Percentiles rank a stretch among this genome's conserved stretches.
These are phyloP conservation scores for Sebastes elongatus DNA, from an alignment of 2,797 vertebrate species.

Conservation along the genomic window DNA sequence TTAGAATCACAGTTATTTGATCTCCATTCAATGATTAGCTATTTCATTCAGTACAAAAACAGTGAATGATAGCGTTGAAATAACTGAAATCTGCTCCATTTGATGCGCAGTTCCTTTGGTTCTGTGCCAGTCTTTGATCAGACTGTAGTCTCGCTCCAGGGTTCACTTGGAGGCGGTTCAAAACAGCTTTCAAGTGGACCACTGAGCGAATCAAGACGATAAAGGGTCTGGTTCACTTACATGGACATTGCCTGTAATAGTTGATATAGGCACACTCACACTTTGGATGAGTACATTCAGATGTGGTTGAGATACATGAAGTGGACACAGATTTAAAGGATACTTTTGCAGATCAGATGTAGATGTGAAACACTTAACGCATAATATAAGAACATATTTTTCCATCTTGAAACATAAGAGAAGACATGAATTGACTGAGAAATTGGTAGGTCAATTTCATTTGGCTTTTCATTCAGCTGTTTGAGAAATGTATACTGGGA, in stretches of 20 bases:
- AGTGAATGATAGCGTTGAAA: not conserved
- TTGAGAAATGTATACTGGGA: not conserved
- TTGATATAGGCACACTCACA: not conserved
- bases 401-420: not conserved
- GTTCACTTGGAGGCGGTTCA: conserved; percentile 13
- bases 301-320: not conserved
- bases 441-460: not conserved
- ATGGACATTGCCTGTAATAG: not conserved
- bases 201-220: not conserved
- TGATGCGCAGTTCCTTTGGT: not conserved
- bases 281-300: not conserved
- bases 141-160: not conserved
- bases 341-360: not conserved
- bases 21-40: not conserved
- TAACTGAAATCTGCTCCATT: not conserved
- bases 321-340: not conserved
- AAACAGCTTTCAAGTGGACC: conserved; percentile 11
- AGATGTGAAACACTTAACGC: not conserved
- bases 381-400: not conserved
- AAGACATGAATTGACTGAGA: not conserved
- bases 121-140: conserved; percentile 6
- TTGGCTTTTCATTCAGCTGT: not conserved
- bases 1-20: not conserved
- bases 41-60: not conserved
- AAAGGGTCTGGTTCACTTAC: not conserved